Percentiles rank a stretch among this genome's conserved stretches.
phyloP scores from a whole-genome alignment of 2,888 invertebrate genomes.

The Glyphotaelius pellucidus region DNA sequence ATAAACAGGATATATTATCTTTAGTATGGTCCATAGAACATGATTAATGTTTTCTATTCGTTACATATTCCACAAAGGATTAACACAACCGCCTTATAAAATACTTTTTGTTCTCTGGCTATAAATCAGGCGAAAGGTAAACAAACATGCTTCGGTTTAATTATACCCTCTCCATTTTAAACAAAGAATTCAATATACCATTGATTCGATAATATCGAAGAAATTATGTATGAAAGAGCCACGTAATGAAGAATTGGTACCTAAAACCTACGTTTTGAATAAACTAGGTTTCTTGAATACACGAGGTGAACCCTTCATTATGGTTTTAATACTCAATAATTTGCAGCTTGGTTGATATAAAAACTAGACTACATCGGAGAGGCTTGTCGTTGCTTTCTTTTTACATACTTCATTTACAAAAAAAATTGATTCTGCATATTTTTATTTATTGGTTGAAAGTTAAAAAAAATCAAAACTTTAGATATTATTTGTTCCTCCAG shows the following conservation, averaged over 20 bases:
- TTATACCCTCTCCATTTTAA: constrained; percentile 61
- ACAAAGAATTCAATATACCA: constrained; percentile 66
- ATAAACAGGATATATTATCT: background rate
- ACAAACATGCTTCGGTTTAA: constrained; percentile 52
- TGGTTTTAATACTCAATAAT: background rate
- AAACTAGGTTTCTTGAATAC: background rate
- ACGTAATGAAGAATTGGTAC: constrained; percentile 42
- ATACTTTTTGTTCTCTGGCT: background rate
- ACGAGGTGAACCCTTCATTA: background rate
- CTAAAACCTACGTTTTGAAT: constrained; percentile 5
- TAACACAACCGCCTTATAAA: constrained; percentile 1
- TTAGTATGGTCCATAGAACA: background rate
- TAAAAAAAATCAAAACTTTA: too few relatives aligned
- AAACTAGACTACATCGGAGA: background rate
- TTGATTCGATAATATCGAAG: constrained; percentile 64
- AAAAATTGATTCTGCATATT: too few relatives aligned
- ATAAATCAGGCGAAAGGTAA: constrained; percentile 53
- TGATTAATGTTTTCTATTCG: constrained; percentile 8
- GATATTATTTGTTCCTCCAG: too few relatives aligned
- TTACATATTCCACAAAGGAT: constrained; percentile 19
- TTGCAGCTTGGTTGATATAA: background rate
- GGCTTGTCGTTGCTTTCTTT: background rate
- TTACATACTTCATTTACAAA: background rate
- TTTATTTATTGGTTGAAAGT: too few relatives aligned
- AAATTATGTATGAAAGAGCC: constrained; percentile 49